Conservation (phyloP, 2,888 invertebrate genomes). For the Sminthurides aquaticus region DNA sequence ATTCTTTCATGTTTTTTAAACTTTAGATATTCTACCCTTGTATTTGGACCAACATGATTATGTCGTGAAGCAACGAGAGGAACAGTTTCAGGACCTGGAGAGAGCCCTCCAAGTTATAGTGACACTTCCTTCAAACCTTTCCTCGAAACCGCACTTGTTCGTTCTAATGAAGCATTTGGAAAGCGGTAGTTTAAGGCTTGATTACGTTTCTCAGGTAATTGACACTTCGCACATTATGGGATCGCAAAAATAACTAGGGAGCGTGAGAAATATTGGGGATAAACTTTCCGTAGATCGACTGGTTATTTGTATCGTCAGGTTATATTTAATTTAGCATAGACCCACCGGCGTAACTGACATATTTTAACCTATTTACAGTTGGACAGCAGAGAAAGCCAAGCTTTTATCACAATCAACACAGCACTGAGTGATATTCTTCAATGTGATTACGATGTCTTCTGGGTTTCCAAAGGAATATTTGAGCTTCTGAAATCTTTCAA, state of each 20-base stretch:
- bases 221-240: not conserved
- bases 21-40: slow-evolving; percentile 65
- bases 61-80: slow-evolving; percentile 64
- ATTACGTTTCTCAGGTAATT: slow-evolving; percentile 51
- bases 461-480: slow-evolving; percentile 70
- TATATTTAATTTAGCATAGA: too few relatives aligned
- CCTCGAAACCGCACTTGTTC: slow-evolving; percentile 59
- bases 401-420: slow-evolving; percentile 60
- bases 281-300: not conserved
- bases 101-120: slow-evolving; percentile 56
- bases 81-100: slow-evolving; percentile 66
- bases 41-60: slow-evolving; percentile 68
- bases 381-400: slow-evolving; percentile 46
- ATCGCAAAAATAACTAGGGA: not conserved
- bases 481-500: slow-evolving; percentile 61
- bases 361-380: slow-evolving; percentile 50
- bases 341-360: too few relatives aligned
- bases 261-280: not conserved
- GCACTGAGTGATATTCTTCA: slow-evolving; percentile 64
- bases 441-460: slow-evolving; percentile 70
- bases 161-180: slow-evolving; percentile 75
- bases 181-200: slow-evolving; percentile 57
- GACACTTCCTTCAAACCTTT: slow-evolving; percentile 10
- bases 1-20: too few relatives aligned
- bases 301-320: too few relatives aligned